phyloP scores from a whole-genome alignment of 2,888 invertebrate species.

The Cataglyphis livida region DNA sequence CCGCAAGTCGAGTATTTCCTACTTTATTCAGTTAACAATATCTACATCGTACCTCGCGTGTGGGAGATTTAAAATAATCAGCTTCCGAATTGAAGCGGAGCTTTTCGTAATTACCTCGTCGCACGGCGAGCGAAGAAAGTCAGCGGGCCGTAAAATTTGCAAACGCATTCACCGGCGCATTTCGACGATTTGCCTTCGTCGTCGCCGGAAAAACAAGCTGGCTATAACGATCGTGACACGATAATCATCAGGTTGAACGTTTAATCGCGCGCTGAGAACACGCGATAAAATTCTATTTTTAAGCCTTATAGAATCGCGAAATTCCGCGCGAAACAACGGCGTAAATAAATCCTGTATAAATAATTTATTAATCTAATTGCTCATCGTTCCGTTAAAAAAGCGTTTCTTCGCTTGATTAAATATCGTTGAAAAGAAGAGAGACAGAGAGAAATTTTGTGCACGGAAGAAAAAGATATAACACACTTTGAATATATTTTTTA shows the following conservation, averaged over 20 bases:
- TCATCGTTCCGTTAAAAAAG: conserved; percentile 40
- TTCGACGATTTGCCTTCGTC: background rate
- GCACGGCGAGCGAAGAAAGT: background rate
- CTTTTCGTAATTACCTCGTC: conserved; percentile 19
- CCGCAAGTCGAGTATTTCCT: background rate
- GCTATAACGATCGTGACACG: conserved; percentile 14
- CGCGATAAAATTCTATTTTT: conserved; percentile 32
- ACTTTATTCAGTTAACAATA: conserved; percentile 10
- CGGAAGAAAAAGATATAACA: background rate
- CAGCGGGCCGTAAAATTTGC: conserved; percentile 20
- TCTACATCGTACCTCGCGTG: conserved; percentile 3
- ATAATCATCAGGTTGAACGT: conserved; percentile 16
- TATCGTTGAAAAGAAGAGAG: conserved; percentile 36
- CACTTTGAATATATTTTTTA: conserved; percentile 23
- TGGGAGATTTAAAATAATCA: conserved; percentile 34
- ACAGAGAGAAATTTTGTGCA: background rate
- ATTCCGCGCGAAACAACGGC: conserved; percentile 19
- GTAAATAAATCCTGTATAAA: conserved; percentile 27
- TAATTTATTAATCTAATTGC: conserved; percentile 63
- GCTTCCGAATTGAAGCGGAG: background rate
- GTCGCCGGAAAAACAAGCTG: conserved; percentile 7
- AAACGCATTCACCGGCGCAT: conserved; percentile 5
- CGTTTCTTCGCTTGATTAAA: conserved; percentile 41
- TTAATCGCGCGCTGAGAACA: conserved; percentile 17
- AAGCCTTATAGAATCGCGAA: conserved; percentile 31